A percentile compares a stretch with the other conserved stretches of the same genome.
Conservation (phyloP, 2,113 vertebrate genomes). For the Thomomys bottae region DNA sequence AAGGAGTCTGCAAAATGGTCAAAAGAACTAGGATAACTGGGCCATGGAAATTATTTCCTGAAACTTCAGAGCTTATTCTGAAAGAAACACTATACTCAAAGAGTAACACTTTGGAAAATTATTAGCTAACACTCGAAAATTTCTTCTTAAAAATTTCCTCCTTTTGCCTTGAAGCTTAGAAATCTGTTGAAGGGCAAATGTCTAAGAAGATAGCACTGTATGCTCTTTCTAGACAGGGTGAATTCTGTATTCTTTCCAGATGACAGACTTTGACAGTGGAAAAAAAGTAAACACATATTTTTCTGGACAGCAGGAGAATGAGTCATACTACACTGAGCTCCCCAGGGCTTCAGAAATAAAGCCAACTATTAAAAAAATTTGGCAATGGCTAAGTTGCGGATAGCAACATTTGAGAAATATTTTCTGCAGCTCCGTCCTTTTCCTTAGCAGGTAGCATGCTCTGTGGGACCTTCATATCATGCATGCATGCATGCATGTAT, state of each 20-base stretch:
- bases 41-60: neutral
- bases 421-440: neutral
- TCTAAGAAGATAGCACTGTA: neutral
- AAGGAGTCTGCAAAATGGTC: neutral
- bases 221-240: neutral
- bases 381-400: neutral
- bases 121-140: neutral
- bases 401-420: neutral
- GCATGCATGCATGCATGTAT: too few relatives aligned
- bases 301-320: neutral
- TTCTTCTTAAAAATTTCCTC: neutral
- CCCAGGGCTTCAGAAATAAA: neutral
- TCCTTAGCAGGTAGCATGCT: neutral
- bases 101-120: neutral
- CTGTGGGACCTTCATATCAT: neutral
- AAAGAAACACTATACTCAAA: neutral
- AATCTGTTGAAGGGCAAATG: slow-evolving; percentile 27
- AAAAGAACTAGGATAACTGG: neutral
- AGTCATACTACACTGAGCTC: neutral
- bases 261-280: slow-evolving; percentile 8
- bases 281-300: neutral
- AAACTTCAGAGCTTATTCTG: neutral
- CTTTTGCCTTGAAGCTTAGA: slow-evolving; percentile 36
- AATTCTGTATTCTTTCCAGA: neutral
- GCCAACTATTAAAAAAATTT: neutral